Percentiles rank a stretch among this genome's conserved stretches.
phyloP scores from a whole-genome alignment of 2,888 invertebrate species.

The Tenthredo scrophulariae region DNA sequence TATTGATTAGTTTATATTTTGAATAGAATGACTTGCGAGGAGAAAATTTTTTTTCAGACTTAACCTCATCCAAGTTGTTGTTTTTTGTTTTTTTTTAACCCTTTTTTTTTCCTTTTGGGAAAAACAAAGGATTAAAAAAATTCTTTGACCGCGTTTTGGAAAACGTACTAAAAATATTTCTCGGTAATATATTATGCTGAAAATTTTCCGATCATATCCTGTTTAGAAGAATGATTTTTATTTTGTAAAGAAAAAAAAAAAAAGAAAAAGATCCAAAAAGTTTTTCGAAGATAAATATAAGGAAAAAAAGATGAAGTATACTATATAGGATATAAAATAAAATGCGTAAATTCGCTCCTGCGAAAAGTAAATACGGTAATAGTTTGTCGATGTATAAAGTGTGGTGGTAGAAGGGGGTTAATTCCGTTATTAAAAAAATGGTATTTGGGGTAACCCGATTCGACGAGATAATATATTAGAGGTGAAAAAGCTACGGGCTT shows the following conservation, averaged over 20 bases:
- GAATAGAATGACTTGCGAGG: slow-evolving; percentile 23
- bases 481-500: not conserved
- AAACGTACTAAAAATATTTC: not conserved
- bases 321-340: not conserved
- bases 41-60: not conserved
- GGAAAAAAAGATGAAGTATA: not conserved
- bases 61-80: not conserved
- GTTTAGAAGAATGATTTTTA: not conserved
- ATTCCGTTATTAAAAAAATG: slow-evolving; percentile 46
- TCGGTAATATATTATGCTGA: not conserved
- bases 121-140: not conserved
- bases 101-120: not conserved
- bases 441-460: slow-evolving; percentile 29
- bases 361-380: not conserved
- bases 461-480: not conserved
- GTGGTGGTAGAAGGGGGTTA: slow-evolving; percentile 28
- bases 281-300: not conserved
- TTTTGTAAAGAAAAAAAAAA: not conserved
- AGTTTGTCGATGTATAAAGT: not conserved
- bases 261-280: not conserved
- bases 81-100: not conserved
- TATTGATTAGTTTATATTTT: slow-evolving; percentile 18
- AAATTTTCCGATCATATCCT: not conserved
- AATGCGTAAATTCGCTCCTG: not conserved
- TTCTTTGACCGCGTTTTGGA: not conserved